Percentiles rank a stretch among this genome's conserved stretches.
Conservation (phyloP, 2,113 vertebrate genomes). For the Ascaphus truei region DNA sequence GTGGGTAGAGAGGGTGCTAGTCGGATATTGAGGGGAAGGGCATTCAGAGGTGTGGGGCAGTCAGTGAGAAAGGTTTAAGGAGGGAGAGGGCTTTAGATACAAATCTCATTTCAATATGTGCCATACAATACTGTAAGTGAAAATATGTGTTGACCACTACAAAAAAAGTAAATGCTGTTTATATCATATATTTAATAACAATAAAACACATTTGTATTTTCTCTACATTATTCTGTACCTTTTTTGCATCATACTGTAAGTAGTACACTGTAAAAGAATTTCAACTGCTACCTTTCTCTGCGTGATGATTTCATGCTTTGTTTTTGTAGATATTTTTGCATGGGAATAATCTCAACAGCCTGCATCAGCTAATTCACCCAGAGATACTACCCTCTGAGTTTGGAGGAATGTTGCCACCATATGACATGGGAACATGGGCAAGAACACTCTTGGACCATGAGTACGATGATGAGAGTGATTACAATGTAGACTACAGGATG, state of each 20-base stretch:
- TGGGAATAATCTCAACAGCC: slow-evolving; percentile 95
- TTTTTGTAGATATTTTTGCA: slow-evolving; percentile 91
- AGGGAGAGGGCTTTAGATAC: too few species aligned
- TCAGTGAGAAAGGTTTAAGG: too few species aligned
- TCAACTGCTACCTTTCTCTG: not conserved
- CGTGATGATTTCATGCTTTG: not conserved
- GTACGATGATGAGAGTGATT: slow-evolving; percentile 94
- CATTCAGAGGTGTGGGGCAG: too few species aligned
- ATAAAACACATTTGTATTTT: too few species aligned
- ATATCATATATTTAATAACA: too few species aligned
- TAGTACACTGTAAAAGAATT: too few species aligned
- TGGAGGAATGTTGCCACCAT: slow-evolving; percentile 95
- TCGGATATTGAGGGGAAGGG: too few species aligned
- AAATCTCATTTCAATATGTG: too few species aligned
- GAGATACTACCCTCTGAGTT: slow-evolving; percentile 97
- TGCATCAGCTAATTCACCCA: slow-evolving; percentile 93
- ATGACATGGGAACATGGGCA: slow-evolving; percentile 98
- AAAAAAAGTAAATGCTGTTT: too few species aligned
- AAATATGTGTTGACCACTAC: too few species aligned
- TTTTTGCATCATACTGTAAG: not conserved
- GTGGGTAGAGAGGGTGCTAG: too few species aligned
- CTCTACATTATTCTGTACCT: not conserved
- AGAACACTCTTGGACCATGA: slow-evolving; percentile 93
- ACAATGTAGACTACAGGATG: slow-evolving; percentile 79
- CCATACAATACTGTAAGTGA: too few species aligned